Conservation (phyloP, 2,113 vertebrate species). For the Chlamydotis undulata region DNA sequence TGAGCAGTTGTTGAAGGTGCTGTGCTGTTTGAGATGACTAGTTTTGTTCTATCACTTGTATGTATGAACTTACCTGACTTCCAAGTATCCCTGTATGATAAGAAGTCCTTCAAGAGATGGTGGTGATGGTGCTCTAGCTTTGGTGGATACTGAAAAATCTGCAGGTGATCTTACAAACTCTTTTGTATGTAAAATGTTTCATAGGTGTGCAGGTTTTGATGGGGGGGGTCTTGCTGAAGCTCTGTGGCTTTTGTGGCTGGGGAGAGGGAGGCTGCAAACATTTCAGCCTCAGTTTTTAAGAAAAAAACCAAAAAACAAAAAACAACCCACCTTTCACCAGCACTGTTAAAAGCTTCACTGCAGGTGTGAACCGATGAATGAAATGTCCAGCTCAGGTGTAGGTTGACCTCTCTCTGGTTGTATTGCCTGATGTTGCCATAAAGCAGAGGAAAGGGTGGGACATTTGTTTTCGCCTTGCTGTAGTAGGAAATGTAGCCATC, state of each 20-base stretch:
- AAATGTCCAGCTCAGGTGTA: neutral
- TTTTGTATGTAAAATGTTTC: neutral
- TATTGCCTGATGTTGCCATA: neutral
- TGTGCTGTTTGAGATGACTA: neutral
- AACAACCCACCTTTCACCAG: neutral
- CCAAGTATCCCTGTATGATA: neutral
- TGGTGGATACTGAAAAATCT: neutral
- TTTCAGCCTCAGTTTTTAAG: neutral
- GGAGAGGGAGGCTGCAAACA: neutral
- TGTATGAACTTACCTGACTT: neutral
- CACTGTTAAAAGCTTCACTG: neutral
- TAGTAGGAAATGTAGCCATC: neutral
- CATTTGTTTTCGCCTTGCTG: accelerated
- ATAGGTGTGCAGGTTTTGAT: neutral
- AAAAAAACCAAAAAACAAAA: neutral
- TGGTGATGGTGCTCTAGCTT: neutral
- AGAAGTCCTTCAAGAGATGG: neutral
- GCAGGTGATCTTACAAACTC: neutral
- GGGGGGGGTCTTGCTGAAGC: neutral
- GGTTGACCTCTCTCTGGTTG: neutral
- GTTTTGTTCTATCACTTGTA: neutral
- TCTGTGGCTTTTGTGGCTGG: neutral
- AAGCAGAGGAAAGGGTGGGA: neutral
- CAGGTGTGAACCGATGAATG: accelerated
- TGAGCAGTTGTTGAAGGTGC: neutral